phyloP scores from a whole-genome alignment of 2,797 vertebrate genomes.

The Sebastes matsubarae region DNA sequence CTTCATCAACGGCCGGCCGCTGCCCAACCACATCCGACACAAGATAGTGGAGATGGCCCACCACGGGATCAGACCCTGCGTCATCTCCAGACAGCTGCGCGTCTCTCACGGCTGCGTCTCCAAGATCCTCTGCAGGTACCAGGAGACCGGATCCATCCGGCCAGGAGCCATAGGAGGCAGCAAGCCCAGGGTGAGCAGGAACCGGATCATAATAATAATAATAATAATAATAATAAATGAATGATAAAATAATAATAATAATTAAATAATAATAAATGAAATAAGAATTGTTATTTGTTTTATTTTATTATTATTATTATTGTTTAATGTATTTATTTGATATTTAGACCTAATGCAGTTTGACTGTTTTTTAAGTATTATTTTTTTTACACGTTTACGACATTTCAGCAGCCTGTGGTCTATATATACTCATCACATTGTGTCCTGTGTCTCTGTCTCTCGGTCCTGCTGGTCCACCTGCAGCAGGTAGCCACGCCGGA shows the following conservation, averaged over 20 bases:
- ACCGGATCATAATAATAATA: not conserved
- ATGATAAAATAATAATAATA: not conserved
- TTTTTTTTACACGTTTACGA: not conserved
- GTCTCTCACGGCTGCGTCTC: constrained; percentile 96
- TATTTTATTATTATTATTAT: not conserved
- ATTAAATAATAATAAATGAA: not conserved
- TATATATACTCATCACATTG: not conserved
- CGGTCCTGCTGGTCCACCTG: constrained; percentile 52
- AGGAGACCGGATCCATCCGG: constrained; percentile 96
- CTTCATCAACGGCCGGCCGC: constrained; percentile 94
- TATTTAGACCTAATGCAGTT: not conserved
- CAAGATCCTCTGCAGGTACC: constrained; percentile 97
- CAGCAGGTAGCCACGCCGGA: constrained; percentile 97
- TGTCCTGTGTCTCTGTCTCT: not conserved
- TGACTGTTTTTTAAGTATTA: not conserved
- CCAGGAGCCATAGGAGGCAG: constrained; percentile 96
- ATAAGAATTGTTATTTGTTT: not conserved
- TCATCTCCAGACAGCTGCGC: constrained; percentile 93
- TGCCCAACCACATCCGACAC: constrained; percentile 97
- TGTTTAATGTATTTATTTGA: not conserved
- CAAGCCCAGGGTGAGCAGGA: constrained; percentile 94
- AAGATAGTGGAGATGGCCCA: constrained; percentile 99
- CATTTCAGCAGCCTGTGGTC: not conserved
- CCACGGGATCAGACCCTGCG: constrained; percentile 95
- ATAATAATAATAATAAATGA: not conserved